phyloP scores from a whole-genome alignment of 2,797 vertebrate species.

The Pseudomugil gertrudae region DNA sequence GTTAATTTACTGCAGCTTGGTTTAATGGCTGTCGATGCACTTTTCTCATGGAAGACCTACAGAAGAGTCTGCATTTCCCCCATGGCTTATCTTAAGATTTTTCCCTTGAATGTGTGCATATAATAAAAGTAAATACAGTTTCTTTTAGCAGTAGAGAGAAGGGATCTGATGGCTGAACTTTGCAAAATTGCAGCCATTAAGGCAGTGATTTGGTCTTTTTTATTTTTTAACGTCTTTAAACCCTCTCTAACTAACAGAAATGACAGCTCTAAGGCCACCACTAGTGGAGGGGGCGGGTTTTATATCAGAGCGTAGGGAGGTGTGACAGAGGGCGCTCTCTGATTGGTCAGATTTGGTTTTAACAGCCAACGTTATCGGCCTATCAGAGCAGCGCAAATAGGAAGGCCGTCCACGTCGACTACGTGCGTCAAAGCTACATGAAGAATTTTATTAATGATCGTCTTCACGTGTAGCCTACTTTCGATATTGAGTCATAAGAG shows the following conservation, averaged over 20 bases:
- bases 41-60: constrained; percentile 7
- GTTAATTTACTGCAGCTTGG: constrained; percentile 53
- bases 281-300: constrained; percentile 46
- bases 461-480: constrained; percentile 34
- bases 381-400: constrained; percentile 43
- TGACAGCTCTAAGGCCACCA: too few relatives aligned
- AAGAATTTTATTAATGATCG: constrained; percentile 31
- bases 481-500: not conserved
- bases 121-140: not conserved
- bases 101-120: not conserved
- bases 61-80: constrained; percentile 1
- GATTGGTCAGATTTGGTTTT: constrained; percentile 62
- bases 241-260: too few relatives aligned
- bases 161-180: constrained; percentile 23
- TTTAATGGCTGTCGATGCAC: constrained; percentile 16
- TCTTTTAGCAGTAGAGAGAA: constrained; percentile 23
- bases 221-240: too few relatives aligned
- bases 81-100: not conserved
- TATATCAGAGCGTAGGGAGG: constrained; percentile 73
- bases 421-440: too few relatives aligned
- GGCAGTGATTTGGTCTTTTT: too few relatives aligned
- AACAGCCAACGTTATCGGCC: constrained; percentile 62
- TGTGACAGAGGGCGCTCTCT: constrained; percentile 69
- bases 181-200: constrained; percentile 63
- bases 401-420: constrained; percentile 35